A percentile compares a stretch with the other conserved stretches of the same genome.
Evolutionary conservation across 2,113 vertebrate species (phyloP).

Genomic region (Microtus oregoni): DNA sequence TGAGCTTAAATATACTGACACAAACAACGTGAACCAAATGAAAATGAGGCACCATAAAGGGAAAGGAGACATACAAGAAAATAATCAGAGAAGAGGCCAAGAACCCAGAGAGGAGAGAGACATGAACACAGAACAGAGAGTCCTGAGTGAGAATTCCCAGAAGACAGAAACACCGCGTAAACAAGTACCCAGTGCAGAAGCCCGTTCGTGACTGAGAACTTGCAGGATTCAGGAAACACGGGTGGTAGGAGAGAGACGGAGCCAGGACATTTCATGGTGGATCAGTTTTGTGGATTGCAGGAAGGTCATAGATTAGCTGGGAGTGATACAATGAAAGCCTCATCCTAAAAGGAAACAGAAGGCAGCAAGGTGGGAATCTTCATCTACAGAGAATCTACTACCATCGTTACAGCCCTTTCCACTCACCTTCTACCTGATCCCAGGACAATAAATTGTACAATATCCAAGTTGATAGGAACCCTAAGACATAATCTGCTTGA

Average conservation of each 20-base stretch:
- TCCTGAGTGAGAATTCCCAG: conserved; percentile 59
- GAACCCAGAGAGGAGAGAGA: neutral
- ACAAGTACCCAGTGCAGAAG: conserved; percentile 46
- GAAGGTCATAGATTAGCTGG: neutral
- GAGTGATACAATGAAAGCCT: neutral
- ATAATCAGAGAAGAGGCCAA: conserved; percentile 16
- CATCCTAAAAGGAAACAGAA: neutral
- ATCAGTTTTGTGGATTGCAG: neutral
- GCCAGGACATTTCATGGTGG: neutral
- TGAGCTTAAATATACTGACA: conserved; percentile 24
- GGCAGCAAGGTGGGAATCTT: neutral
- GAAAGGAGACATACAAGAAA: neutral
- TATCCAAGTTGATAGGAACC: neutral
- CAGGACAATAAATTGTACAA: neutral
- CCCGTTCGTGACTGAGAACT: conserved; percentile 11
- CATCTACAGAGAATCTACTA: neutral
- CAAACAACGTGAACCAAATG: conserved; percentile 15
- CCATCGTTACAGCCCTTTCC: neutral
- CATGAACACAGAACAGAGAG: conserved; percentile 37
- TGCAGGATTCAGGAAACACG: conserved; percentile 44
- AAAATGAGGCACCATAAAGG: conserved; percentile 12
- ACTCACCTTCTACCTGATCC: neutral
- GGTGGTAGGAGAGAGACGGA: neutral
- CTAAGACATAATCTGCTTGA: neutral
- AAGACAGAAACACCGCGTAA: conserved; percentile 35